Evolutionary conservation across 2,888 invertebrate species (phyloP).

Genomic region (Leptopilina drosophilae): DNA sequence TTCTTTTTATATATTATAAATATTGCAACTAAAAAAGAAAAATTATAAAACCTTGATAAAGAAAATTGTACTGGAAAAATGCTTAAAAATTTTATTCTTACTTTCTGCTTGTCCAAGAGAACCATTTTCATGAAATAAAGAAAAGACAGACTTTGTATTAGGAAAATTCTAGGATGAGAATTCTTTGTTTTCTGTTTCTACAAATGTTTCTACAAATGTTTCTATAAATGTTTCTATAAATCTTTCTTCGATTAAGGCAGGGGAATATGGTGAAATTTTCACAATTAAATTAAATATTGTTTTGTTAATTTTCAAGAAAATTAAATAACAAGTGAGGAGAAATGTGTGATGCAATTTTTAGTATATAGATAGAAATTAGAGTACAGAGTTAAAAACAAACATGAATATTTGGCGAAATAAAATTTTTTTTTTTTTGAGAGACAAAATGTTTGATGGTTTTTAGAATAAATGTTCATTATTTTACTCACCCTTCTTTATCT

Average conservation of each 20-base stretch:
- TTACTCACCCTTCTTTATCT: conserved; percentile 92
- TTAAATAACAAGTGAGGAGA: background rate
- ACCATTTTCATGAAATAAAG: conserved; percentile 58
- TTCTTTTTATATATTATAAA: background rate
- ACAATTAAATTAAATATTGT: too few relatives aligned
- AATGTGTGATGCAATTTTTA: conserved; percentile 6
- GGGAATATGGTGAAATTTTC: background rate
- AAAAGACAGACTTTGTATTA: conserved; percentile 39
- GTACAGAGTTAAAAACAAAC: conserved; percentile 4
- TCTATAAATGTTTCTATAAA: too few relatives aligned
- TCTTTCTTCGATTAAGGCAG: background rate
- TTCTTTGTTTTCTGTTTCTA: conserved; percentile 1
- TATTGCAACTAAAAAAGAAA: background rate
- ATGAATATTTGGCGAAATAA: background rate
- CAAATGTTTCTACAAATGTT: too few relatives aligned
- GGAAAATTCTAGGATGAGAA: background rate
- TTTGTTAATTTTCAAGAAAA: too few relatives aligned
- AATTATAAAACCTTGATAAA: conserved; percentile 4
- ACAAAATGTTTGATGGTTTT: background rate
- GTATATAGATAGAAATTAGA: background rate
- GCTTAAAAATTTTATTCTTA: conserved; percentile 61
- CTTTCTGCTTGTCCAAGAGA: conserved; percentile 68
- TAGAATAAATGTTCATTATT: background rate
- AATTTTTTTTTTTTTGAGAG: background rate
- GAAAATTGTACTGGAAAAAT: conserved; percentile 13